Percentiles rank a stretch among this genome's conserved stretches.
These are phyloP conservation scores for Spea hammondii DNA, from an alignment of 2,797 vertebrate species.

Conservation along the genomic window DNA sequence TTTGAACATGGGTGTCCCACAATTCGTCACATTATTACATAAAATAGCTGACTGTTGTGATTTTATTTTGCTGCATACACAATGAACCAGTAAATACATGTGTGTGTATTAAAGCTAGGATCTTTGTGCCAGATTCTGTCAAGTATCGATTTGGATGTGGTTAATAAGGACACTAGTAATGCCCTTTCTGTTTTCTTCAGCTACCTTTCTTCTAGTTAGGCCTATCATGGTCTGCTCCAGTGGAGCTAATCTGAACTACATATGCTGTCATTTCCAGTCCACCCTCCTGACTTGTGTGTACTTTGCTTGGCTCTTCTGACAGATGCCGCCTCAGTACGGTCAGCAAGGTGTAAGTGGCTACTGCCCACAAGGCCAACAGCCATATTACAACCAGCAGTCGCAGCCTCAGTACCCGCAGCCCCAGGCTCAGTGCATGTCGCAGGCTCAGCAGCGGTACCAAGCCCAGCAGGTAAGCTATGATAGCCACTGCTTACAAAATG, in stretches of 20 bases:
- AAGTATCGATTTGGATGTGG: neutral
- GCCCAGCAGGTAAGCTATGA: conserved; percentile 79
- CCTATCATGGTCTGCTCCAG: neutral
- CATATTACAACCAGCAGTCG: conserved; percentile 89
- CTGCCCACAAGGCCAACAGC: conserved; percentile 84
- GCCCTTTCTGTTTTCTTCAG: neutral
- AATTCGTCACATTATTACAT: neutral
- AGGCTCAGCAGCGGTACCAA: conserved; percentile 77
- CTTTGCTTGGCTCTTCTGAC: conserved; percentile 66
- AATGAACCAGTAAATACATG: neutral
- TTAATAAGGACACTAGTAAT: neutral
- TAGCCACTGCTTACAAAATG: rapidly evolving
- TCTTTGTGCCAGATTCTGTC: neutral
- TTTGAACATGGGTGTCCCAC: neutral
- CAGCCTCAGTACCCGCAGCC: conserved; percentile 79
- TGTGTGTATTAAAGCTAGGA: neutral
- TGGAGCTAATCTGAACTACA: conserved; percentile 1
- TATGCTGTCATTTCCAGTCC: conserved; percentile 16
- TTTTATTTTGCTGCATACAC: neutral
- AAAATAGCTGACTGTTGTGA: neutral
- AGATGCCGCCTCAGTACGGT: conserved; percentile 86
- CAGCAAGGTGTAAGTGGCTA: conserved; percentile 83
- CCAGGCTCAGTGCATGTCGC: conserved; percentile 84
- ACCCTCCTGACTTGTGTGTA: conserved; percentile 52
- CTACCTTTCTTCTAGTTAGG: neutral